phyloP scores from a whole-genome alignment of 2,113 vertebrate species.

The Xenotilapia longispinis region DNA sequence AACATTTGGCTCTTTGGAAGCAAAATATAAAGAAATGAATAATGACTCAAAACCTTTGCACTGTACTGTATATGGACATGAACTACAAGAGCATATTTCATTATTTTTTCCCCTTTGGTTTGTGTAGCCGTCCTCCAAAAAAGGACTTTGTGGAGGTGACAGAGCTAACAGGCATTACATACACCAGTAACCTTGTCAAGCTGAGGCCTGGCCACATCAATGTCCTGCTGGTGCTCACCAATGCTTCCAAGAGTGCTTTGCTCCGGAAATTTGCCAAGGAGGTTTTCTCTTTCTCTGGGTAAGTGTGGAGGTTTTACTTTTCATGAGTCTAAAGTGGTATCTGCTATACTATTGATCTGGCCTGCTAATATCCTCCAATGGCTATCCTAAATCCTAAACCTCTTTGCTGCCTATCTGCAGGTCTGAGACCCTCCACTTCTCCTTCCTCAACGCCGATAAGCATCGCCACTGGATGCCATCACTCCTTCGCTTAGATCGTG shows the following conservation, averaged over 20 bases:
- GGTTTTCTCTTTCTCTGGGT: constrained; percentile 92
- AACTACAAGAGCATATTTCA: not conserved
- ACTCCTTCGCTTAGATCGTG: constrained; percentile 76
- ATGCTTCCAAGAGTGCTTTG: constrained; percentile 80
- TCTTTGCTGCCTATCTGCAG: constrained; percentile 42
- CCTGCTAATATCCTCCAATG: not conserved
- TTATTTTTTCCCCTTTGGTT: not conserved
- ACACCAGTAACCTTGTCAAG: constrained; percentile 88
- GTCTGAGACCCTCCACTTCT: constrained; percentile 88
- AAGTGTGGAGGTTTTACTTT: not conserved
- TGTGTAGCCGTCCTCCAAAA: constrained; percentile 77
- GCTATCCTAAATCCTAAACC: not conserved
- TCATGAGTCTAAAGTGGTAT: not conserved
- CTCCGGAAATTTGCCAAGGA: constrained; percentile 89
- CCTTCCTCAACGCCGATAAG: constrained; percentile 92
- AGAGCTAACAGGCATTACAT: constrained; percentile 88
- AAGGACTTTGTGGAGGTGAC: constrained; percentile 93
- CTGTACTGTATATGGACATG: not conserved
- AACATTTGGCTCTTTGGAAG: not conserved
- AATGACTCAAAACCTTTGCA: not conserved
- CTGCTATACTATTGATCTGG: not conserved
- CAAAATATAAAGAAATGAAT: not conserved
- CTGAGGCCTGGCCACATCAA: constrained; percentile 90
- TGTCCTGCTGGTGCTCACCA: constrained; percentile 85
- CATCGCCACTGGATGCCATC: constrained; percentile 86